Evolutionary conservation across 2,797 vertebrate species (phyloP).

Genomic region (Acanthornis magna): DNA sequence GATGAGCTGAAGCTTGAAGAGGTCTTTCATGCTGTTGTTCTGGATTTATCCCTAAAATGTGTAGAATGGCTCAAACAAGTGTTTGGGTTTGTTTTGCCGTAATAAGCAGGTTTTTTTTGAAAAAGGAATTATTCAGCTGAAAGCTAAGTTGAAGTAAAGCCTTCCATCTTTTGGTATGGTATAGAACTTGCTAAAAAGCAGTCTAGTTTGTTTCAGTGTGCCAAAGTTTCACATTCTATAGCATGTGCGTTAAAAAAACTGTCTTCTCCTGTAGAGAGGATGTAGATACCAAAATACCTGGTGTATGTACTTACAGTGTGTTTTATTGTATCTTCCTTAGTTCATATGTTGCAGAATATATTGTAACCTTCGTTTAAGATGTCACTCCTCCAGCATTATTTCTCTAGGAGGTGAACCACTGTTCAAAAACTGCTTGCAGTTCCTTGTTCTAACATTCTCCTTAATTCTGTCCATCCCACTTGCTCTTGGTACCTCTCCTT

Average conservation of each 20-base stretch:
- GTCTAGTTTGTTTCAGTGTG: not conserved
- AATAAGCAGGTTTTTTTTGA: not conserved
- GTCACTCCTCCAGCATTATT: not conserved
- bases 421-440: not conserved
- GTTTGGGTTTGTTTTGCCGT: not conserved
- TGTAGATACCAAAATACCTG: not conserved
- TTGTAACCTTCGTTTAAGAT: not conserved
- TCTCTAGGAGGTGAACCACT: not conserved
- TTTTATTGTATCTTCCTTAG: not conserved
- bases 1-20: not conserved
- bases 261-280: not conserved
- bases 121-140: not conserved
- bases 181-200: not conserved
- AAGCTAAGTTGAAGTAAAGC: not conserved
- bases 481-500: not conserved
- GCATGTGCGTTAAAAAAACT: not conserved
- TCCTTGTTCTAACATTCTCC: not conserved
- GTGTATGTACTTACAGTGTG: fast-evolving
- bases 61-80: not conserved
- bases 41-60: not conserved
- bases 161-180: not conserved
- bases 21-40: not conserved
- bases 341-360: not conserved
- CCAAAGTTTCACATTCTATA: not conserved
- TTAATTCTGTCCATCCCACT: not conserved